phyloP scores from a whole-genome alignment of 2,888 invertebrate species.

The Ectemnius continuus region DNA sequence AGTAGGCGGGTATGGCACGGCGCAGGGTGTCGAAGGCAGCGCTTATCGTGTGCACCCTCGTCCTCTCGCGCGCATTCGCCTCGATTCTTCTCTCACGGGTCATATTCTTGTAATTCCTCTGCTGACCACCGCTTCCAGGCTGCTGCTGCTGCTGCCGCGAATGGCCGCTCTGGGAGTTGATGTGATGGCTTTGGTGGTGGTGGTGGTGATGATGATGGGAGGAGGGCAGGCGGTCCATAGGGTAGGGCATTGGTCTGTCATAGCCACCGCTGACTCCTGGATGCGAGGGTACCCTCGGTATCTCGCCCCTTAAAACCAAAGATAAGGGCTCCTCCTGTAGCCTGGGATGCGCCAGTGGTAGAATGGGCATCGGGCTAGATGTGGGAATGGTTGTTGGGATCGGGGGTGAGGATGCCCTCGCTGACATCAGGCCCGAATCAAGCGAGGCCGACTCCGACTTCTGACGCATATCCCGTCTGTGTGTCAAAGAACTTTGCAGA shows the following conservation, averaged over 20 bases:
- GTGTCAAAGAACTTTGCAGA: conserved; percentile 30
- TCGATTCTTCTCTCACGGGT: conserved; percentile 94
- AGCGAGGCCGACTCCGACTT: conserved; percentile 48
- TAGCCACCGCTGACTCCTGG: conserved; percentile 78
- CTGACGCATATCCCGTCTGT: conserved; percentile 58
- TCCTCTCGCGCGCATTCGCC: conserved; percentile 95
- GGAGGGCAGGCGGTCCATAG: conserved; percentile 35
- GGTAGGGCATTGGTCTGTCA: conserved; percentile 58
- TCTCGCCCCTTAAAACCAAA: conserved; percentile 79
- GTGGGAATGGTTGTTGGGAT: not conserved
- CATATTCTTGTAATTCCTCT: conserved; percentile 97
- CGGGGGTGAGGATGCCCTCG: not conserved
- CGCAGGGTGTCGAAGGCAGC: conserved; percentile 95
- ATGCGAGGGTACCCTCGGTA: conserved; percentile 80
- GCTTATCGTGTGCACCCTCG: conserved; percentile 96
- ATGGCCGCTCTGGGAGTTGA: conserved; percentile 43
- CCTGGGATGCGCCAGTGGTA: conserved; percentile 47
- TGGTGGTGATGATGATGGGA: conserved; percentile 29
- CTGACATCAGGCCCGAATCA: not conserved
- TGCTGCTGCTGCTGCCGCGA: conserved; percentile 50
- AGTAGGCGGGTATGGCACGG: conserved; percentile 91
- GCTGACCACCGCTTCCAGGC: conserved; percentile 76
- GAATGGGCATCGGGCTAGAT: conserved; percentile 1
- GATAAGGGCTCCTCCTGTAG: conserved; percentile 83
- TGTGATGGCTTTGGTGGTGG: conserved; percentile 40